phyloP scores from a whole-genome alignment of 2,113 vertebrate species.

The Protobothrops flavoviridis region DNA sequence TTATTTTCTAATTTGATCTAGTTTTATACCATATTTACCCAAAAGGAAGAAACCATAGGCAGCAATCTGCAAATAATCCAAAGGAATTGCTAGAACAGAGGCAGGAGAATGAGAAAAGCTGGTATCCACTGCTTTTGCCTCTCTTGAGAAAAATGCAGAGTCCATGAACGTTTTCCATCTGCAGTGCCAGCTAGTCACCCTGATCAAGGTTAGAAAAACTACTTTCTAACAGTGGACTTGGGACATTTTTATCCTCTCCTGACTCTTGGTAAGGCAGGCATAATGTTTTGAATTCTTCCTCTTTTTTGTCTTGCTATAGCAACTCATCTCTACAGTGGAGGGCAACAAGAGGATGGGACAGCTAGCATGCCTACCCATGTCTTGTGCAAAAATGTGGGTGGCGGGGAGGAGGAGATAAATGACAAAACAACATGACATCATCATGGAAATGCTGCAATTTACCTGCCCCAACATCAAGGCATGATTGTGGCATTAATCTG shows the following conservation, averaged over 20 bases:
- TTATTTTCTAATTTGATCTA: background rate
- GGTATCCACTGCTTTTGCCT: background rate
- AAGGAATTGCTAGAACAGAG: background rate
- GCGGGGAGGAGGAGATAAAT: background rate
- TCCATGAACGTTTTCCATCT: background rate
- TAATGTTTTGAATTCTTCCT: background rate
- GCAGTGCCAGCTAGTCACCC: background rate
- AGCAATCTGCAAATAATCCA: background rate
- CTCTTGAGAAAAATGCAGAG: background rate
- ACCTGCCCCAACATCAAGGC: background rate
- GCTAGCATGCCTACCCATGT: background rate
- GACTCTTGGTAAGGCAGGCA: background rate
- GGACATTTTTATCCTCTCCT: background rate
- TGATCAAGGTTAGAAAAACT: background rate
- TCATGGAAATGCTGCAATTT: background rate
- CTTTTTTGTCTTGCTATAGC: background rate
- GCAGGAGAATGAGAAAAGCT: background rate
- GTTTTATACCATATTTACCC: background rate
- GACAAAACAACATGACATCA: background rate
- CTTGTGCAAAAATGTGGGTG: background rate
- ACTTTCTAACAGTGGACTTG: background rate
- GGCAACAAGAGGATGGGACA: background rate
- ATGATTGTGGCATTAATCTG: background rate
- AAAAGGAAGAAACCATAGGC: background rate
- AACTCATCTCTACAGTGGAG: background rate